A percentile compares a stretch with the other conserved stretches of the same genome.
phyloP scores from a whole-genome alignment of 2,797 vertebrate species.

The Gymnopithys bicolor region DNA sequence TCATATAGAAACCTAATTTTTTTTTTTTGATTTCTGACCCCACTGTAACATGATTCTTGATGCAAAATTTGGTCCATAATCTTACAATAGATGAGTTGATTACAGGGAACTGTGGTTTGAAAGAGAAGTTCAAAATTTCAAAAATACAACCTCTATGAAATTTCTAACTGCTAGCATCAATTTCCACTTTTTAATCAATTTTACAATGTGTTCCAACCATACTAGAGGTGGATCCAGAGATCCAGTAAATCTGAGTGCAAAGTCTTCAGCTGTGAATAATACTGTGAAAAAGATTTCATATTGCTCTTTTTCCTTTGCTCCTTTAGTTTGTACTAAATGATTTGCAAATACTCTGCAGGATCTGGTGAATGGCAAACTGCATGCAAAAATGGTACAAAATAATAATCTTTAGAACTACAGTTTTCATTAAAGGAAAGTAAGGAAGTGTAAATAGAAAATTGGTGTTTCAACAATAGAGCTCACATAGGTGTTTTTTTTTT shows the following conservation, averaged over 20 bases:
- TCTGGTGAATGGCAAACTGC: not conserved
- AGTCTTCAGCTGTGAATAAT: not conserved
- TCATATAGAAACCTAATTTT: not conserved
- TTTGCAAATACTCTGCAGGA: not conserved
- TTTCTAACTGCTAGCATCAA: not conserved
- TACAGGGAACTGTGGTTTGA: not conserved
- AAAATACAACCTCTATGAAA: not conserved
- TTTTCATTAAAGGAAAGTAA: conserved; percentile 14
- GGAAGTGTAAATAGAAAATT: not conserved
- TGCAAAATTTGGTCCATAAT: not conserved
- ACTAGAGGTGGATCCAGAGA: not conserved
- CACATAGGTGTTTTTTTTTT: not conserved
- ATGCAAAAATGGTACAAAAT: conserved; percentile 5
- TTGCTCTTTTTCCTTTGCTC: not conserved
- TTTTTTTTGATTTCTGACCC: not conserved
- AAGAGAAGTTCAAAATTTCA: not conserved
- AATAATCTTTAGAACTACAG: not conserved
- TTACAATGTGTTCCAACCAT: not conserved
- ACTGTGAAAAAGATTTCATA: not conserved
- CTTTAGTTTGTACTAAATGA: not conserved
- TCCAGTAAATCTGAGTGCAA: not conserved
- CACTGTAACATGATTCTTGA: not conserved
- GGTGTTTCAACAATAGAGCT: conserved; percentile 1
- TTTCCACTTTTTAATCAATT: not conserved
- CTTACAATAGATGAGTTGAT: not conserved